Evolutionary conservation across 2,888 invertebrate genomes (phyloP), one percentile per base, ranked within the genome.

Genomic region (Philereme transversata): DNA sequence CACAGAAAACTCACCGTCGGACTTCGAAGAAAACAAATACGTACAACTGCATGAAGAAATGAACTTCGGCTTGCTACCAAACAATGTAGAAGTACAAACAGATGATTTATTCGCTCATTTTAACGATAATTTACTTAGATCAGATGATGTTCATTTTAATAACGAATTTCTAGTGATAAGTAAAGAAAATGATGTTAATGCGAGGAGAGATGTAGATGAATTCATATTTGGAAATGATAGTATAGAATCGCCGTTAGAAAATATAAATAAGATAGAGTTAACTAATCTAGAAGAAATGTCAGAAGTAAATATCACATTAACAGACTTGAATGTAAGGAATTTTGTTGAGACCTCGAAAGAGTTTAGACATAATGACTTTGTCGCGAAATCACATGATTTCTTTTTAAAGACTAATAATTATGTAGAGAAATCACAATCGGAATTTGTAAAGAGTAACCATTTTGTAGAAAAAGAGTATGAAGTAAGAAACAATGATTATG

Each of bases 41-140:
- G 8, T 65, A 33, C 55, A 68, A 48, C 34, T 64, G 5, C 58
- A 69, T 10, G 69, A 69, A 9, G 69, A 67, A 33, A 64, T 64
- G 59, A 11, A 63, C 7, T 59, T 63, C 22, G 56, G 63, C 3
- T 10, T 63, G 4, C 46, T 52, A 51, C 64, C 64, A 0, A 64
- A 54, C 22, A 64, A 60, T 43, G 57, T 60, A 6, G 60, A 64
- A 35, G 54, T 54, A 5, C 60, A 64, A 52, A 61, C 58, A 0
- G 61, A 64, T 5, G 58, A 58, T 49, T 44, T 61, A 40, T 64
- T 60, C 5, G 59, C 52, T n/a, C 63, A 67, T 46, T 54, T 67
- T 1, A 63, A 62, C 35, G 66, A 58, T n/a, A 62, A 61, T n/a
- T 5, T 67, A 22, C 57, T 60, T 0, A 60, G 59, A 63, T 50